Percentiles rank a stretch among this genome's conserved stretches.
Evolutionary conservation across 2,888 invertebrate species (phyloP).

Genomic region (Rhagonycha lutea): DNA sequence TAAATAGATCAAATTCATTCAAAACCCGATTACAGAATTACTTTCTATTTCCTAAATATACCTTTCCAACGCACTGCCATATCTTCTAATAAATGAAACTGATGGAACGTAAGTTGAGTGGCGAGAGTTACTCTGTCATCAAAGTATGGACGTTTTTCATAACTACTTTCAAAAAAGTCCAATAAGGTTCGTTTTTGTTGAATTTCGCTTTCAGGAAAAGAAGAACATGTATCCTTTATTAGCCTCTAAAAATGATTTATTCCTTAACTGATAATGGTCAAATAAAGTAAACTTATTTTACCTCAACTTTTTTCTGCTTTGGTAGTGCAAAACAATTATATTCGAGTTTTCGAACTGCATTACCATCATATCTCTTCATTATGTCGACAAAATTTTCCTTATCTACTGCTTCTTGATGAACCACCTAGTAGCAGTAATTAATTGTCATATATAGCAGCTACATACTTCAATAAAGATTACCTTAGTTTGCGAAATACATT

Average conservation of each 20-base stretch:
- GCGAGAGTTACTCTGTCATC: slow-evolving; percentile 88
- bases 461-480: background rate
- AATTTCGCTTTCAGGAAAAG: slow-evolving; percentile 73
- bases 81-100: slow-evolving; percentile 81
- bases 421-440: background rate
- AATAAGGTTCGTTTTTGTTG: slow-evolving; percentile 79
- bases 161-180: slow-evolving; percentile 79
- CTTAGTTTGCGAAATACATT: slow-evolving; percentile 61
- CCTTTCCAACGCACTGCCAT: slow-evolving; percentile 84
- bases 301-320: slow-evolving; percentile 72
- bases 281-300: slow-evolving; percentile 47
- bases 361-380: background rate
- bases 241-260: slow-evolving; percentile 69
- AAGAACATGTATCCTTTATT: slow-evolving; percentile 81
- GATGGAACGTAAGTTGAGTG: slow-evolving; percentile 84
- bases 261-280: background rate
- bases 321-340: slow-evolving; percentile 6
- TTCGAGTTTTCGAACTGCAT: background rate
- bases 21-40: too few species aligned
- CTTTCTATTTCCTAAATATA: background rate
- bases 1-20: too few species aligned
- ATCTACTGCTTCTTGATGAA: background rate
- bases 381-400: background rate
- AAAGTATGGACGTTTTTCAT: slow-evolving; percentile 62
- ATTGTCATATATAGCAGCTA: background rate